A percentile compares a stretch with the other conserved stretches of the same genome.
Evolutionary conservation across 2,113 vertebrate species (phyloP).

Genomic region (Spheniscus mendiculus): DNA sequence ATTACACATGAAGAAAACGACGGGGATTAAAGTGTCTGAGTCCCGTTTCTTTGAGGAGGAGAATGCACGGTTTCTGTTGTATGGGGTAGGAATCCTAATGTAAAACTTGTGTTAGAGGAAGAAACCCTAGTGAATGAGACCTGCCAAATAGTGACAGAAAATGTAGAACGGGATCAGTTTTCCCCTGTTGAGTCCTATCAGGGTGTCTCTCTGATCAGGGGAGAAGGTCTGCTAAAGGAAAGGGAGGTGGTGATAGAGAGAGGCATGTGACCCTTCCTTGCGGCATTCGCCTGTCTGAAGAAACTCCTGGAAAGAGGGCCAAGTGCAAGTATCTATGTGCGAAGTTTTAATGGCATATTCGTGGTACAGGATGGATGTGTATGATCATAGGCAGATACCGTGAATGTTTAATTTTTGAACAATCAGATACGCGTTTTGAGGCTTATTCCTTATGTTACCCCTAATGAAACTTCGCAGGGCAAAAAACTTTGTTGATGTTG

Average conservation of each 20-base stretch:
- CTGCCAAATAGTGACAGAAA: not conserved
- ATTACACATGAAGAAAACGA: not conserved
- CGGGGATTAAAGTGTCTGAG: not conserved
- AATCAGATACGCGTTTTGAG: rapidly evolving
- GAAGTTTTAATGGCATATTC: not conserved
- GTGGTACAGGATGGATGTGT: not conserved
- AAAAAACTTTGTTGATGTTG: not conserved
- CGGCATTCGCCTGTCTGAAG: not conserved
- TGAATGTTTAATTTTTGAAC: not conserved
- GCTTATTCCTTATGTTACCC: not conserved
- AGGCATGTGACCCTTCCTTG: not conserved
- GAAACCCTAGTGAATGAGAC: not conserved
- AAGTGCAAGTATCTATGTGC: not conserved
- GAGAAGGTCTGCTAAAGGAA: not conserved
- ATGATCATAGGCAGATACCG: not conserved
- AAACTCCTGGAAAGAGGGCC: not conserved
- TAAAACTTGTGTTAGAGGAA: not conserved
- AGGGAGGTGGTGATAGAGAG: not conserved
- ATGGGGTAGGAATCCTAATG: not conserved
- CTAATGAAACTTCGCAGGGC: not conserved
- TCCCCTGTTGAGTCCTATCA: not conserved
- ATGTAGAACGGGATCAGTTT: not conserved
- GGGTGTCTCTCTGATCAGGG: not conserved
- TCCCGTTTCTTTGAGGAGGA: not conserved
- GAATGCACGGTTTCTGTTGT: not conserved